Conservation (phyloP, 37 sponge, comb jelly and placozoan genomes). For the Haliclona indistincta region DNA sequence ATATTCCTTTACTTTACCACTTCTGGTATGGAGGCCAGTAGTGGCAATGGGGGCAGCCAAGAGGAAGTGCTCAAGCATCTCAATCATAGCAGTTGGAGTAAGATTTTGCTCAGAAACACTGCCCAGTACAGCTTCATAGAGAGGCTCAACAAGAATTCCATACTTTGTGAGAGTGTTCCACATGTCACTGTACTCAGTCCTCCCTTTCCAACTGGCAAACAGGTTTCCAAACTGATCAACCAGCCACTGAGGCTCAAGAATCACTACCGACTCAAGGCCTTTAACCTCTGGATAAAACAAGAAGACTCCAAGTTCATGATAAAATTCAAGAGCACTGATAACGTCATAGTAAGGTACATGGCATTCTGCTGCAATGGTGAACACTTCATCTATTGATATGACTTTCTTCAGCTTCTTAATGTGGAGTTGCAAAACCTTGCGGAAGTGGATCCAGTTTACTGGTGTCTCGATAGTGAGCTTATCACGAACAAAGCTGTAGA, state of each 20-base stretch:
- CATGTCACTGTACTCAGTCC: background rate
- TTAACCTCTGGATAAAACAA: conserved; percentile 34
- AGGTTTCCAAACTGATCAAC: conserved; percentile 30
- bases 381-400: conserved; percentile 1
- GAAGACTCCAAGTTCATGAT: conserved; percentile 58
- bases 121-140: conserved; percentile 40
- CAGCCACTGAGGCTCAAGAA: conserved; percentile 51
- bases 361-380: conserved; percentile 15
- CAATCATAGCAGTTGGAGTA: too few species aligned
- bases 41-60: too few species aligned
- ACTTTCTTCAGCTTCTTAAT: conserved; percentile 10
- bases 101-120: too few species aligned
- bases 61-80: too few species aligned
- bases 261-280: conserved; percentile 8
- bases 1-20: too few species aligned
- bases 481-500: conserved; percentile 22
- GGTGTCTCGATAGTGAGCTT: conserved; percentile 27
- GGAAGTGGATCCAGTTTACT: conserved; percentile 47
- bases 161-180: conserved; percentile 18
- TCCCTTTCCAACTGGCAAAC: background rate
- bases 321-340: conserved; percentile 50
- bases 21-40: too few species aligned
- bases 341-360: conserved; percentile 14
- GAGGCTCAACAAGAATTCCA: conserved; percentile 39
- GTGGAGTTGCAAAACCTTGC: conserved; percentile 37